phyloP scores from a whole-genome alignment of 2,797 vertebrate species.

The Prunella strophiata region DNA sequence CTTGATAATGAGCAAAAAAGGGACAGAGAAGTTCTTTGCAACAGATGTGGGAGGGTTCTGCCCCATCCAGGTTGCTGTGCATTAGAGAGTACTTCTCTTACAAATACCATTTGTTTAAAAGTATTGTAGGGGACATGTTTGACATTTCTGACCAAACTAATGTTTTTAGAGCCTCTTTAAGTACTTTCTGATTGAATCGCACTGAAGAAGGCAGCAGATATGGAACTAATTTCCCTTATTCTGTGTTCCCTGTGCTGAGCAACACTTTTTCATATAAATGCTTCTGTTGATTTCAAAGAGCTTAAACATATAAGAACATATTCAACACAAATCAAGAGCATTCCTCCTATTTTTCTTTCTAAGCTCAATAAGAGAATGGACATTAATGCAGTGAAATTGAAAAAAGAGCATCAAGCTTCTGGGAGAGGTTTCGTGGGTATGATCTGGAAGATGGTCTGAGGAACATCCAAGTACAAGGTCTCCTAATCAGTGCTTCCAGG shows the following conservation, averaged over 20 bases:
- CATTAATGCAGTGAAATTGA: constrained; percentile 15
- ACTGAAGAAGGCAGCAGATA: constrained; percentile 13
- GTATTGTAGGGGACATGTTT: not conserved
- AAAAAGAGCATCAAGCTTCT: constrained; percentile 19
- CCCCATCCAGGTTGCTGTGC: not conserved
- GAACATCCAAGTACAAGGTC: not conserved
- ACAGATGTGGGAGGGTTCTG: not conserved
- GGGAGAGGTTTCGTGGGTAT: not conserved
- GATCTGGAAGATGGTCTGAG: not conserved
- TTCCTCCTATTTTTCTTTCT: not conserved
- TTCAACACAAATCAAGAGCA: not conserved
- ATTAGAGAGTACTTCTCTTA: constrained; percentile 13
- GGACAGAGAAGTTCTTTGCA: not conserved
- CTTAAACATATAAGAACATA: not conserved
- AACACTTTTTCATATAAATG: not conserved
- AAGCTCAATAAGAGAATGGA: not conserved
- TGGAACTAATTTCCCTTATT: constrained; percentile 10
- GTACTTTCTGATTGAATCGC: constrained; percentile 19
- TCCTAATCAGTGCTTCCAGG: not conserved
- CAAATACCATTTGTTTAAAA: constrained; percentile 4
- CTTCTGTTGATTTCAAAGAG: not conserved
- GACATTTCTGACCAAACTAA: constrained; percentile 61
- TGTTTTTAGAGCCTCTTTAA: constrained; percentile 48
- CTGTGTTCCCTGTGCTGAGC: not conserved
- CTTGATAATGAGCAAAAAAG: constrained; percentile 3